A percentile compares a stretch with the other conserved stretches of the same genome.
Conservation (phyloP, 2,113 vertebrate genomes). For the Empidonax alnorum region DNA sequence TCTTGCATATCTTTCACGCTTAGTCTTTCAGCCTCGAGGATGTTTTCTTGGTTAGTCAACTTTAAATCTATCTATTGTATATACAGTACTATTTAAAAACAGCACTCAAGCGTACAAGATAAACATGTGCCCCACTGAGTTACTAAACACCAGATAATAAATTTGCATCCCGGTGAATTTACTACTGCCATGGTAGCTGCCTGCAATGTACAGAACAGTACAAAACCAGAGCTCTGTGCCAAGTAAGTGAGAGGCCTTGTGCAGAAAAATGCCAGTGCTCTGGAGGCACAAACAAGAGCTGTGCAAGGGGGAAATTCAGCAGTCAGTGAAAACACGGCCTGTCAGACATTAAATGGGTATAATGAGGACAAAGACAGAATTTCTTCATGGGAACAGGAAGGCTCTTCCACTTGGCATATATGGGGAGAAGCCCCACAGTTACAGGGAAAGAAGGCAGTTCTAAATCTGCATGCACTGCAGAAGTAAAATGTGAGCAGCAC, state of each 20-base stretch:
- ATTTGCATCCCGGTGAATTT: conserved; percentile 9
- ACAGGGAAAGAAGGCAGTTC: neutral
- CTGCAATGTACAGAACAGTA: neutral
- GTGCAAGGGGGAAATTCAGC: neutral
- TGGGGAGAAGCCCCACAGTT: neutral
- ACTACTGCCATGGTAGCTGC: neutral
- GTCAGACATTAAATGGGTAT: neutral
- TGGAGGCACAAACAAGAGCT: neutral
- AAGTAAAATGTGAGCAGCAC: neutral
- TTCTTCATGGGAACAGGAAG: neutral
- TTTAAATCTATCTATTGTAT: conserved; percentile 44
- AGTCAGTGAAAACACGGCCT: neutral
- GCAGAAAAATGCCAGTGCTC: neutral
- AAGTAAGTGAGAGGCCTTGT: conserved; percentile 2
- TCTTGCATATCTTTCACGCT: neutral
- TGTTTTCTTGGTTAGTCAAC: conserved; percentile 58
- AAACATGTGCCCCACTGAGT: conserved; percentile 50
- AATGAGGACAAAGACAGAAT: neutral
- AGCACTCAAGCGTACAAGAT: conserved; percentile 43
- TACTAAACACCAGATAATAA: conserved; percentile 34
- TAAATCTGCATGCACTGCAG: neutral
- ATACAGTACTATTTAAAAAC: conserved; percentile 41
- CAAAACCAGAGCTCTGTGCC: neutral
- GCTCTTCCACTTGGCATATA: neutral
- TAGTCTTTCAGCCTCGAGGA: conserved; percentile 21